Percentiles rank a stretch among this genome's conserved stretches.
These are phyloP conservation scores for Achlya flavicornis DNA, from an alignment of 2,888 invertebrate species.

Conservation along the genomic window DNA sequence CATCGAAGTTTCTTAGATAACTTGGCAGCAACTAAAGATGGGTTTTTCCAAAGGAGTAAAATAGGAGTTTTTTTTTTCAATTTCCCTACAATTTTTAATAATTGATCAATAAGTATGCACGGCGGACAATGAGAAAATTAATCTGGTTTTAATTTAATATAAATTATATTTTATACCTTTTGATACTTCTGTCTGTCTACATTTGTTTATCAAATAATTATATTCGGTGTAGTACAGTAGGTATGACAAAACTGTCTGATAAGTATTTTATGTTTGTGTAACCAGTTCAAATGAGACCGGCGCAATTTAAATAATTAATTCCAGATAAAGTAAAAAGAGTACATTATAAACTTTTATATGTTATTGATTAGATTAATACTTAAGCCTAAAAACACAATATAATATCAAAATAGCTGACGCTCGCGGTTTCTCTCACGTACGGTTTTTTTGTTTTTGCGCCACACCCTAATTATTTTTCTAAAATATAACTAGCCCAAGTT, in stretches of 20 bases:
- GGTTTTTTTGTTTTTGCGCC: too few species aligned
- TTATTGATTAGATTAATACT: neutral
- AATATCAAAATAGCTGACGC: too few species aligned
- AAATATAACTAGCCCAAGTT: too few species aligned
- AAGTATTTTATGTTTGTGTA: neutral
- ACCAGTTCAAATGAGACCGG: neutral
- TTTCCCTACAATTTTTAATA: neutral
- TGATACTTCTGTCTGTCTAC: neutral
- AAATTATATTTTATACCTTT: too few species aligned
- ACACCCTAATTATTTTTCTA: too few species aligned
- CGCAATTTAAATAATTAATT: neutral
- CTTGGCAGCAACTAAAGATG: too few species aligned
- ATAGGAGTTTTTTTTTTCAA: too few species aligned
- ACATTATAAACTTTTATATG: neutral
- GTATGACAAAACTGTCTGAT: neutral
- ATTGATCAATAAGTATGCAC: neutral
- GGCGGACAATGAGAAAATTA: neutral
- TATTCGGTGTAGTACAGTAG: neutral
- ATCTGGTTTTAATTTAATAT: neutral
- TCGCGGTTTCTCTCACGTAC: too few species aligned
- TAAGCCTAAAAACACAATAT: neutral
- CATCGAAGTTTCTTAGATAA: too few species aligned
- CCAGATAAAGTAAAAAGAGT: neutral
- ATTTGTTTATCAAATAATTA: constrained; percentile 1
- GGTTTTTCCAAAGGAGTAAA: too few species aligned